Base-by-base conservation (phyloP, 2,797 vertebrate species). In the Macropus fuliginosus region DNA sequence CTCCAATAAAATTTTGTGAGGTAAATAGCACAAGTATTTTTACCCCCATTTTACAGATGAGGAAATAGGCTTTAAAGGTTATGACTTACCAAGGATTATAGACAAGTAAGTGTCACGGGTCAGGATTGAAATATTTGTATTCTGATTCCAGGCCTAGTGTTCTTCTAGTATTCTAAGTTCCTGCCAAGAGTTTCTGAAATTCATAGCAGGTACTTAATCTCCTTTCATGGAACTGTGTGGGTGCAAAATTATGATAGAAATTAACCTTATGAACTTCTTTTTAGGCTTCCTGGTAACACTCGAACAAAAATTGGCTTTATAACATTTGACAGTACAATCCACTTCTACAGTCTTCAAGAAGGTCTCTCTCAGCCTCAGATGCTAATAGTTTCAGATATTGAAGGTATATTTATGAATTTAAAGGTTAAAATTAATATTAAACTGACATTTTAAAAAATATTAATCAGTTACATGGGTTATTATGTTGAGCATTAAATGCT, bases 331-430 rank as follows among this genome's bases (percentile, higher is more conserved):
- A 99, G 99, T 98, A 99, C 99, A 98, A 99, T 99, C 98, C 99
- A 99, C 98, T 99, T 99, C 99, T 99, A 99, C 98, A 99, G 99
- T 98, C 99, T 99, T 95, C 99, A 99, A 98, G 99, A 99, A 98
- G 99, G 99, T 92, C 99, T 99, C 81, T 99, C 99, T 81, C 99
- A 99, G 98, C 99, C 99, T 87, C 99, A 99, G 98, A 99, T 99
- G 99, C 99, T 99, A 95, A 99, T 99, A 21, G 99, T 99, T 96
- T 99, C 99, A 28, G 99, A 99, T 99, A 99, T 99, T 54, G 99
- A 99, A 98, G 99, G 99, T 99, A 99, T 98, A 98, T 96, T 93
- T 74, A n/a, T 93, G 91, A 52, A 66, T 27, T 95, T 96, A 81
- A 52, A 91, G 74, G 21, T 87, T 87, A 50, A 27, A 87, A 87